Evolutionary conservation across 2,797 vertebrate species (phyloP).

Genomic region (Psittacula derbiana): DNA sequence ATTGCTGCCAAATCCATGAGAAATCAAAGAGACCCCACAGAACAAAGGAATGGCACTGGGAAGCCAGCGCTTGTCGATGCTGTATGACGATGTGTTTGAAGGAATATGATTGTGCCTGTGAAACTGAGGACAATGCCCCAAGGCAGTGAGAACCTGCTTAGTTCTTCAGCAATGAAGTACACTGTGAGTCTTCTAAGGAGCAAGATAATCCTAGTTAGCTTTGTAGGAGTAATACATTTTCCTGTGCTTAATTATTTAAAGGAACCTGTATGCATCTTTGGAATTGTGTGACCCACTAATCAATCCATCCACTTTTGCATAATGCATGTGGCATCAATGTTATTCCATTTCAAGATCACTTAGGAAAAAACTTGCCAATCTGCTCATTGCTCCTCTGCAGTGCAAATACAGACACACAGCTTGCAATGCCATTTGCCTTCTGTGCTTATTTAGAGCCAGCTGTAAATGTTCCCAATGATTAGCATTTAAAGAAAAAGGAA

Average conservation of each 20-base stretch:
- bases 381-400: neutral
- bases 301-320: slow-evolving; percentile 53
- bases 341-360: slow-evolving; percentile 41
- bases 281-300: slow-evolving; percentile 36
- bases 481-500: neutral
- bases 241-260: slow-evolving; percentile 64
- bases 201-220: neutral
- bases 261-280: neutral
- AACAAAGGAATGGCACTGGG: neutral
- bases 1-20: neutral
- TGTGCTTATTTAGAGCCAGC: neutral
- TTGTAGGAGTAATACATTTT: neutral
- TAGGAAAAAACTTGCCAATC: neutral
- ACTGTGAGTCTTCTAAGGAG: neutral
- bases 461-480: neutral
- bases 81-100: neutral
- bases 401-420: neutral
- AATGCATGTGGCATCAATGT: slow-evolving; percentile 47
- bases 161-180: neutral
- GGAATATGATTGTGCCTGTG: neutral
- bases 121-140: neutral
- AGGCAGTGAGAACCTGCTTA: neutral
- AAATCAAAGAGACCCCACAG: neutral
- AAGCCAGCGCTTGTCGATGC: neutral
- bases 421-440: neutral